phyloP scores from a whole-genome alignment of 2,113 vertebrate genomes.

The Engystomops pustulosus region DNA sequence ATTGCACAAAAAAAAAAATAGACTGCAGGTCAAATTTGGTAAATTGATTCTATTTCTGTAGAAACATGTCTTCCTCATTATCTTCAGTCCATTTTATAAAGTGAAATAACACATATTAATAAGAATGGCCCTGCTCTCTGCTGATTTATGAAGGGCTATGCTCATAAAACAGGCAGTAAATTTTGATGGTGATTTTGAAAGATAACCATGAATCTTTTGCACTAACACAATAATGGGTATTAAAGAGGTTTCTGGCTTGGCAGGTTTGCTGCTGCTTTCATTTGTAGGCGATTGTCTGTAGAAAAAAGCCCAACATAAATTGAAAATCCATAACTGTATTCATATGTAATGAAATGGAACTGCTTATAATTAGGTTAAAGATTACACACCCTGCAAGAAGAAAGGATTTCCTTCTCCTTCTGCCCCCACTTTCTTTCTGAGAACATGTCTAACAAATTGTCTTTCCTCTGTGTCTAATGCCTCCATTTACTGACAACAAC shows the following conservation, averaged over 20 bases:
- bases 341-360: constrained; percentile 61
- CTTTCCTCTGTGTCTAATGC: constrained; percentile 1
- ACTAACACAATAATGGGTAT: constrained; percentile 55
- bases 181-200: constrained; percentile 53
- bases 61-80: too few species aligned
- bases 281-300: constrained; percentile 60
- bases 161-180: constrained; percentile 61
- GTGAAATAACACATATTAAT: constrained; percentile 22
- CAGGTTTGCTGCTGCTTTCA: constrained; percentile 62
- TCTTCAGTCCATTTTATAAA: neutral
- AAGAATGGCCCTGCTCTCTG: neutral
- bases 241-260: constrained; percentile 57
- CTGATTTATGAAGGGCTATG: constrained; percentile 31
- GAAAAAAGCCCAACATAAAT: constrained; percentile 64
- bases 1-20: too few species aligned
- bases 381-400: constrained; percentile 54
- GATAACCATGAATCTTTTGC: constrained; percentile 60
- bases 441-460: constrained; percentile 37
- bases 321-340: constrained; percentile 62
- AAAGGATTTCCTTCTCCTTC: constrained; percentile 25
- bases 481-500: neutral
- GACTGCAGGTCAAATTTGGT: too few species aligned
- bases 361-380: constrained; percentile 66
- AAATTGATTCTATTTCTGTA: too few species aligned
- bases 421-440: neutral